Conservation (phyloP, 2,888 invertebrate species). For the Hemithea aestivaria region DNA sequence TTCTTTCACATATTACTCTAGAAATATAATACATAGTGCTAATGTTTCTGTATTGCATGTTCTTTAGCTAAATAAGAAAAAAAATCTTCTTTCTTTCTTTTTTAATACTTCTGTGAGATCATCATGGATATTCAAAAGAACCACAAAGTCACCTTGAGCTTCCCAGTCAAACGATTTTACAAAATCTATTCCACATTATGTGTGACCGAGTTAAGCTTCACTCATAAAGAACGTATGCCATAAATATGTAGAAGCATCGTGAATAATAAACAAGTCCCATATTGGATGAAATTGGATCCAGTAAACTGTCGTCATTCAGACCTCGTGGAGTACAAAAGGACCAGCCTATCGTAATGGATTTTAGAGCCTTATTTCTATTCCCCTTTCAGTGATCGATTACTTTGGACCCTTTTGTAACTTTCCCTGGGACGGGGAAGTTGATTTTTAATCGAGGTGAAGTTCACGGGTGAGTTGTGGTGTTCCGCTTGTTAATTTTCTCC, state of each 20-base stretch:
- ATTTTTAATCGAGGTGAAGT: constrained; percentile 25
- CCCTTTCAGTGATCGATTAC: constrained; percentile 46
- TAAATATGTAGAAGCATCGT: constrained; percentile 50
- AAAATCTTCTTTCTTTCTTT: too few relatives aligned
- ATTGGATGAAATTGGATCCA: constrained; percentile 55
- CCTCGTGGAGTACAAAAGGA: constrained; percentile 40
- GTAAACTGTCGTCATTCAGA: constrained; percentile 44
- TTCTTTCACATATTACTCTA: too few relatives aligned
- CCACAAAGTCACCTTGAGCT: too few relatives aligned
- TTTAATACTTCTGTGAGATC: too few relatives aligned
- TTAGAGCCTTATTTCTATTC: constrained; percentile 45
- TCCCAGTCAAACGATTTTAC: too few relatives aligned
- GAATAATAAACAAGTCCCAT: constrained; percentile 58
- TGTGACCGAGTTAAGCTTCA: constrained; percentile 31
- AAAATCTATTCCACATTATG: constrained; percentile 16
- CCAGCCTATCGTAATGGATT: constrained; percentile 43
- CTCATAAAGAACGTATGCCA: constrained; percentile 42
- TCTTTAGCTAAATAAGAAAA: too few relatives aligned
- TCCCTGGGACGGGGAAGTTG: constrained; percentile 18
- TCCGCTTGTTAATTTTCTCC: constrained; percentile 5
- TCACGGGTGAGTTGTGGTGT: constrained; percentile 12
- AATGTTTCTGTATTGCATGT: too few relatives aligned
- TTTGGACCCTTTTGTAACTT: constrained; percentile 26
- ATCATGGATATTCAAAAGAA: too few relatives aligned
- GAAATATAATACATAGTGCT: too few relatives aligned